Base-by-base conservation (phyloP, 2,113 vertebrate genomes). In the Coreoperca whiteheadi region DNA sequence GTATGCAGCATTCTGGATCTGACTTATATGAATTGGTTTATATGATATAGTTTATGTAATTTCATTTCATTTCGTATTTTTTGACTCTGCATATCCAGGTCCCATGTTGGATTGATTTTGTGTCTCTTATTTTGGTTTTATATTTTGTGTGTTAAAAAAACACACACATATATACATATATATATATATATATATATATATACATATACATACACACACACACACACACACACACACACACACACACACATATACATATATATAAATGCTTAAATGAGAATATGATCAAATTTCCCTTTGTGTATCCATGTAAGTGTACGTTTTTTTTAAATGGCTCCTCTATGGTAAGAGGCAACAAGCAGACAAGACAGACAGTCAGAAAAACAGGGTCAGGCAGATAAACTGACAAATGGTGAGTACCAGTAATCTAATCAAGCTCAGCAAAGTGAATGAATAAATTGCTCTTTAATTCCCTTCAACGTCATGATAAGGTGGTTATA, bases 401-500 rank as follows among this genome's bases (percentile, higher is more conserved):
- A 81, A 77, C 37, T 21, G 51, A 43, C 81, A 83, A 82, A 69
- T 54, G 71, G 79, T 30, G n/a, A 66, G 59, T 0, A 32, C 11
- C 34, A 68, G 2, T 80, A 79, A 88, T 88, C 87, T 84, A 69
- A 66, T 53, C 20, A 16, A 4, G 25, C 71, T 66, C 64, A 21
- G 67, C 50, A 75, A 37, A 79, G 71, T 25, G 25, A 85, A 79
- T 25, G 30, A 90, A 87, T 83, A 77, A 84, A 83, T 77, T 70
- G 63, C 30, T 60, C 68, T 78, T 70, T 89, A 87, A 91, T 87
- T 90, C 89, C 85, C 41, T 56, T 59, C 4, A 11, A 81, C 76
- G 76, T 85, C 57, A 39, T 1, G 21, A 81, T 82, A 60, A 86
- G 3, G 54, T 72, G 79, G 63, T 93, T 91, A 87, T 51, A 85